These are phyloP conservation scores for Anguilla megastoma DNA, from an alignment of 2,797 vertebrate genomes.

Conservation along the genomic window DNA sequence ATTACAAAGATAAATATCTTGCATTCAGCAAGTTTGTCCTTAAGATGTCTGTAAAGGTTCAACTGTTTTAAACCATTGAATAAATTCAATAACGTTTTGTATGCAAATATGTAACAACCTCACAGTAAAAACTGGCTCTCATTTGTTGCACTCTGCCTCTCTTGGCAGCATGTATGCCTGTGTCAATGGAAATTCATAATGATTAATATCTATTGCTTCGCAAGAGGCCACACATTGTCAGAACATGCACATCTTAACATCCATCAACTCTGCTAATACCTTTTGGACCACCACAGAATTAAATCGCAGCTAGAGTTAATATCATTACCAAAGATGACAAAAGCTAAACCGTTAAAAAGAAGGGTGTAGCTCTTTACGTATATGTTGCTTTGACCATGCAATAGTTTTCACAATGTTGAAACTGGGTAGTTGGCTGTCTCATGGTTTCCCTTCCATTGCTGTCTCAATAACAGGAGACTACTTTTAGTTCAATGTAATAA, in stretches of 20 bases:
- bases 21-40: neutral
- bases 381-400: neutral
- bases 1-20: neutral
- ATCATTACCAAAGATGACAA: neutral
- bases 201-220: slow-evolving; percentile 13
- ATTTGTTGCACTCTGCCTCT: slow-evolving; percentile 1
- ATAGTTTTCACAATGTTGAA: neutral
- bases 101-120: neutral
- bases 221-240: neutral
- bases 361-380: neutral
- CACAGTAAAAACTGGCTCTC: neutral
- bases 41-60: neutral
- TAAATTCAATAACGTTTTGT: slow-evolving; percentile 6
- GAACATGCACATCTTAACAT: slow-evolving; percentile 17
- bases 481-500: slow-evolving; percentile 12
- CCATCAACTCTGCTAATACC: slow-evolving; percentile 16
- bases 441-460: neutral
- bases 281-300: slow-evolving; percentile 1
- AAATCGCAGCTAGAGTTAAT: neutral
- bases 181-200: slow-evolving; percentile 3
- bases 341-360: neutral
- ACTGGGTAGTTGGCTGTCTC: neutral
- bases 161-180: neutral
- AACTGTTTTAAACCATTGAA: neutral
- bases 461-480: neutral